These are phyloP conservation scores for Tonatia bakeri DNA, from an alignment of 2,113 vertebrate genomes.

Conservation along the genomic window DNA sequence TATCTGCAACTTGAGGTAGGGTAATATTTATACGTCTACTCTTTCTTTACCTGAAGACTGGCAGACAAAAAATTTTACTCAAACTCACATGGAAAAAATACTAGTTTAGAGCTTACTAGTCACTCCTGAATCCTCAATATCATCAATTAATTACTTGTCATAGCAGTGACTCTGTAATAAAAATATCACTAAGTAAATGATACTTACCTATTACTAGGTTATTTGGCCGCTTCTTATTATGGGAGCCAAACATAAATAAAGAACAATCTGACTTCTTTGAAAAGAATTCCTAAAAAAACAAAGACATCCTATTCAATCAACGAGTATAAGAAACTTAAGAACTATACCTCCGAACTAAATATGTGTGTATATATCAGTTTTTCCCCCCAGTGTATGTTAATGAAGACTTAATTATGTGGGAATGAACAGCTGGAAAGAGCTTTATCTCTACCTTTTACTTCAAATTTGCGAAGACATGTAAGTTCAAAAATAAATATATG, in stretches of 20 bases:
- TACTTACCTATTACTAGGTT: slow-evolving; percentile 92
- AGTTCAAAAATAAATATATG: not conserved
- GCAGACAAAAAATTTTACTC: not conserved
- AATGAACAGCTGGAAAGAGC: not conserved
- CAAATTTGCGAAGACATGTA: not conserved
- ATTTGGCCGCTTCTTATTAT: slow-evolving; percentile 98
- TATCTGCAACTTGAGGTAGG: not conserved
- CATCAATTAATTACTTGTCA: not conserved
- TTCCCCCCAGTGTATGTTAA: not conserved
- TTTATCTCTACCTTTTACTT: slow-evolving; percentile 5
- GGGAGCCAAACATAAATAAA: slow-evolving; percentile 96
- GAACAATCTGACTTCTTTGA: slow-evolving; percentile 97
- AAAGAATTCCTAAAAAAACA: slow-evolving; percentile 92
- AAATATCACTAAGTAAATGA: not conserved
- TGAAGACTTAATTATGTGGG: not conserved
- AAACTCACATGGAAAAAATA: not conserved
- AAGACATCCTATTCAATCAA: slow-evolving; percentile 5
- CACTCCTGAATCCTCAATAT: not conserved
- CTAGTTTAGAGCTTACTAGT: not conserved
- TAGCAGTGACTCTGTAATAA: not conserved
- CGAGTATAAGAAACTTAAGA: not conserved
- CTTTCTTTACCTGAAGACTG: not conserved
- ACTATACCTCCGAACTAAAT: not conserved
- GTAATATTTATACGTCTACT: not conserved
- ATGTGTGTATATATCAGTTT: not conserved